phyloP scores from a whole-genome alignment of 2,113 vertebrate genomes.

The Cryptotis parvus region DNA sequence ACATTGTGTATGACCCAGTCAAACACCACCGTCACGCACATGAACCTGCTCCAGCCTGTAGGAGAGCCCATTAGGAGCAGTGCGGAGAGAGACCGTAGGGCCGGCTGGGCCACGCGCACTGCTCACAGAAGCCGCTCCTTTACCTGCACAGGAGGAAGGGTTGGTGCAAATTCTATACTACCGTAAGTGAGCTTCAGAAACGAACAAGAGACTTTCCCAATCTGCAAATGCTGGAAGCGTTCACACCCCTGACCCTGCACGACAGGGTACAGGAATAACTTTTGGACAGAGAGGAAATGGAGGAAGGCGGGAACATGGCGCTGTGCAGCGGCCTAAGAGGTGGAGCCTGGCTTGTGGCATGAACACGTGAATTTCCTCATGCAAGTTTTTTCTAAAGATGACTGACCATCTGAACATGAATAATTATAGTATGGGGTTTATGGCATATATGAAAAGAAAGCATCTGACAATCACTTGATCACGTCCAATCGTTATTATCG shows the following conservation, averaged over 20 bases:
- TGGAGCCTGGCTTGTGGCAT: neutral
- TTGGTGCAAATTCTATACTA: neutral
- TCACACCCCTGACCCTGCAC: neutral
- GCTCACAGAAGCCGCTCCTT: too few species aligned
- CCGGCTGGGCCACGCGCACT: too few species aligned
- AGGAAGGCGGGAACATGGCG: neutral
- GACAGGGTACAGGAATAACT: conserved; percentile 2
- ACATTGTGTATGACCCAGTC: too few species aligned
- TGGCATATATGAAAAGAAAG: neutral
- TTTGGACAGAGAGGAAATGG: neutral
- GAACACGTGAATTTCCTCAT: neutral
- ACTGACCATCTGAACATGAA: too few species aligned
- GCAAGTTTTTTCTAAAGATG: neutral
- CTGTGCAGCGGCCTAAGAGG: neutral
- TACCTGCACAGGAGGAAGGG: neutral
- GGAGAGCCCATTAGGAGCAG: too few species aligned
- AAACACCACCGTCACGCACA: too few species aligned
- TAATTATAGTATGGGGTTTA: too few species aligned
- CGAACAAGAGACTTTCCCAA: conserved; percentile 12
- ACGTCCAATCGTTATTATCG: too few species aligned
- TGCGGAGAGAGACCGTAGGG: too few species aligned
- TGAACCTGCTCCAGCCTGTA: too few species aligned
- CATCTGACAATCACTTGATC: neutral
- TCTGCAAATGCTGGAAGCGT: neutral
- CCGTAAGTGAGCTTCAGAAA: conserved; percentile 9